phyloP scores from a whole-genome alignment of 2,888 invertebrate species.

The Aporophyla lueneburgensis region DNA sequence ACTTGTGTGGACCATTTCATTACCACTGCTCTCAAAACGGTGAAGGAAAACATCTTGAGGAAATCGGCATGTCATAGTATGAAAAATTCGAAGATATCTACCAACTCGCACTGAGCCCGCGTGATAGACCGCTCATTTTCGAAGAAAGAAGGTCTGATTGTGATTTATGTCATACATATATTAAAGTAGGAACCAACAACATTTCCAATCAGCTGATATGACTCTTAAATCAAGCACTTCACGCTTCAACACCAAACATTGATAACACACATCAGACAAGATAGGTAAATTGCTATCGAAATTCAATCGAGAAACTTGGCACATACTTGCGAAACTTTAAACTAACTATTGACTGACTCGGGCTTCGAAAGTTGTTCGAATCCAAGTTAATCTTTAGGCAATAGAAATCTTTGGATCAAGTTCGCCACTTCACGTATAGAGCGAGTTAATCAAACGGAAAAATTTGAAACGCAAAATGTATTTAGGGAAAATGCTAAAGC shows the following conservation, averaged over 20 bases:
- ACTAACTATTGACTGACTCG: slow-evolving; percentile 66
- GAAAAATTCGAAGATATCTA: no score
- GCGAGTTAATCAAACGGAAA: slow-evolving; percentile 46
- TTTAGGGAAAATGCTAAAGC: not conserved
- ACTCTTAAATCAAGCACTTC: slow-evolving; percentile 4
- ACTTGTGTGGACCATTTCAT: no score
- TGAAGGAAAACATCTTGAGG: no score
- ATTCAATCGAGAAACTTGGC: slow-evolving; percentile 63
- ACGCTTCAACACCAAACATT: slow-evolving; percentile 1
- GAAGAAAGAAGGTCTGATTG: no score
- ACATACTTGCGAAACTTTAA: slow-evolving; percentile 64
- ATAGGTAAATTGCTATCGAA: slow-evolving; percentile 52
- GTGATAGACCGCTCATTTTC: no score
- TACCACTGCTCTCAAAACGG: no score
- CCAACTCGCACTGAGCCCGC: no score
- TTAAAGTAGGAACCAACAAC: not conserved
- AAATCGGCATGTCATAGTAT: no score
- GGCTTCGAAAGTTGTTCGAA: slow-evolving; percentile 46
- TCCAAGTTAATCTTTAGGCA: slow-evolving; percentile 65
- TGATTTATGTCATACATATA: no score
- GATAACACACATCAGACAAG: slow-evolving; percentile 18
- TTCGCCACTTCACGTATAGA: slow-evolving; percentile 47
- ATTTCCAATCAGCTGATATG: not conserved
- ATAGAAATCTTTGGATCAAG: slow-evolving; percentile 58
- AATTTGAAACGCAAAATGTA: slow-evolving; percentile 28